Evolutionary conservation across 2,113 vertebrate genomes (phyloP).

Genomic region (Pimephales promelas): DNA sequence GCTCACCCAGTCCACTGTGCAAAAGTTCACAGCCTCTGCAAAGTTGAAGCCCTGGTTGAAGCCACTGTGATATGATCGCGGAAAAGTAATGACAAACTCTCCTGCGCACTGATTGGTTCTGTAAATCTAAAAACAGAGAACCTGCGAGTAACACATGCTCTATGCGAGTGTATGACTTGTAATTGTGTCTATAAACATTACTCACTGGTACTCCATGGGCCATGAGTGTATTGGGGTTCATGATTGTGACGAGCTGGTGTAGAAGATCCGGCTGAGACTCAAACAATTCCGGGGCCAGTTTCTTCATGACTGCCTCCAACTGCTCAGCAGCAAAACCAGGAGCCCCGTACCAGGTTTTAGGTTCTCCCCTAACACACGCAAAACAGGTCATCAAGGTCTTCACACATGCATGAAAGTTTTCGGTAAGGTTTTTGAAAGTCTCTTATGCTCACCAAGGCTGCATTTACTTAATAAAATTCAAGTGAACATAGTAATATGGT

Average conservation of each 20-base stretch:
- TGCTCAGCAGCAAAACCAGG: constrained; percentile 95
- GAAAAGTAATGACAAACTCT: constrained; percentile 98
- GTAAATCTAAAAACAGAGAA: constrained; percentile 81
- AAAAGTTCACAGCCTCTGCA: constrained; percentile 98
- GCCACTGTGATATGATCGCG: constrained; percentile 96
- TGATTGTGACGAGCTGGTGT: constrained; percentile 99
- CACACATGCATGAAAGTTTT: neutral
- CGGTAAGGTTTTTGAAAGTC: too few species aligned
- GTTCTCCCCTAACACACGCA: constrained; percentile 86
- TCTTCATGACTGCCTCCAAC: constrained; percentile 96
- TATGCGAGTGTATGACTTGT: neutral
- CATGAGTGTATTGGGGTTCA: constrained; percentile 99
- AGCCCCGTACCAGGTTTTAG: constrained; percentile 98
- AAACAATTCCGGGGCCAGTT: constrained; percentile 94
- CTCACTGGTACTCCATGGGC: constrained; percentile 93
- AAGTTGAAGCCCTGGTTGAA: constrained; percentile 99
- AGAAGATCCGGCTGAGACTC: constrained; percentile 96
- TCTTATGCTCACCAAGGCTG: too few species aligned
- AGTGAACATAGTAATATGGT: neutral
- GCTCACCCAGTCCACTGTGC: constrained; percentile 96
- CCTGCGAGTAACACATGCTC: neutral
- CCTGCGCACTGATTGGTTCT: constrained; percentile 98
- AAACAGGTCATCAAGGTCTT: neutral
- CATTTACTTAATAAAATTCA: neutral
- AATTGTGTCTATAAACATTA: constrained; percentile 47